Percentiles rank a stretch among this genome's conserved stretches.
phyloP scores from a whole-genome alignment of 2,113 vertebrate species.

The Herpetotheres cachinnans region DNA sequence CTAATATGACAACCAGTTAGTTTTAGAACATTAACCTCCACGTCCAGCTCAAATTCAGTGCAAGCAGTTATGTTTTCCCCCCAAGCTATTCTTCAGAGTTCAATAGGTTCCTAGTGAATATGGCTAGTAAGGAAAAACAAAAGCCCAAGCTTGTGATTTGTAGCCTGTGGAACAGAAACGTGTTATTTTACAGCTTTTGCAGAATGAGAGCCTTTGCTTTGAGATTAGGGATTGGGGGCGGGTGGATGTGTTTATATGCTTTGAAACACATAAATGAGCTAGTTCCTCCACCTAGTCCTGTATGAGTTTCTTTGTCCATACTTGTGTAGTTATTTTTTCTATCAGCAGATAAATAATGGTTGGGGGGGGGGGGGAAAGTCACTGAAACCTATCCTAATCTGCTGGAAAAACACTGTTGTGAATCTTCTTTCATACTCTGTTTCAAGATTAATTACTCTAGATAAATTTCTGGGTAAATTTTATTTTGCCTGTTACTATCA shows the following conservation, averaged over 20 bases:
- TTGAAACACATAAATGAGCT: neutral
- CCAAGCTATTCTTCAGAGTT: neutral
- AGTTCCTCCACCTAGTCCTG: neutral
- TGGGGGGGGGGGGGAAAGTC: accelerated
- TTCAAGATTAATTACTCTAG: neutral
- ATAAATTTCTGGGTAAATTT: neutral
- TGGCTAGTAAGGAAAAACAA: neutral
- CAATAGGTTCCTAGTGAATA: neutral
- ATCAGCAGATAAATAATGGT: neutral
- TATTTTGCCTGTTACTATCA: neutral
- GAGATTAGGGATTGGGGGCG: neutral
- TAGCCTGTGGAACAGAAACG: neutral
- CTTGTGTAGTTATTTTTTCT: neutral
- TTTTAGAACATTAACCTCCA: neutral
- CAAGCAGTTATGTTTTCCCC: neutral
- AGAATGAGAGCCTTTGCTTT: neutral
- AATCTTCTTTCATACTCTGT: neutral
- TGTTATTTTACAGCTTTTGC: neutral
- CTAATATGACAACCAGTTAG: neutral
- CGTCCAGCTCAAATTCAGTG: neutral
- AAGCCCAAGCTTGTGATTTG: neutral
- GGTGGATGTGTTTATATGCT: neutral
- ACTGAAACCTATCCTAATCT: neutral
- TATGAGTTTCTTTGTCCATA: neutral
- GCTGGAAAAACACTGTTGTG: neutral